Evolutionary conservation across 2,797 vertebrate species (phyloP).

Genomic region (Myotis pilosus): DNA sequence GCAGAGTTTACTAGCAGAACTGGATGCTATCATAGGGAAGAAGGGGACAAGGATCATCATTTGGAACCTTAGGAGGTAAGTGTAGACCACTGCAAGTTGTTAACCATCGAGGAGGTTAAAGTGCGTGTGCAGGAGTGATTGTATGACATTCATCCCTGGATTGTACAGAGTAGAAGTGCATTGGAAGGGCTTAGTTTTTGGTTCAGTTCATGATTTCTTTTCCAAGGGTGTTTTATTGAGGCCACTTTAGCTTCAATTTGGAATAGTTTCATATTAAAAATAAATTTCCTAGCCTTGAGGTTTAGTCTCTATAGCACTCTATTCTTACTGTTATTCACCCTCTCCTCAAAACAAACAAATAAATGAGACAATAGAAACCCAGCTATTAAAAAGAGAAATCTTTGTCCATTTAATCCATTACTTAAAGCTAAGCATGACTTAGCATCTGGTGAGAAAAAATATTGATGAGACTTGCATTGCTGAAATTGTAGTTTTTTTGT

Average conservation of each 20-base stretch:
- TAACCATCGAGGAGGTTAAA: not conserved
- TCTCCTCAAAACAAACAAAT: not conserved
- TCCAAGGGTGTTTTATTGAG: not conserved
- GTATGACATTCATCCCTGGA: not conserved
- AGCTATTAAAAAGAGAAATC: not conserved
- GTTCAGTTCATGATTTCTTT: not conserved
- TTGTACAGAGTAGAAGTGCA: not conserved
- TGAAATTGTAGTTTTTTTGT: not conserved
- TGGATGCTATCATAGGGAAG: slow-evolving; percentile 85
- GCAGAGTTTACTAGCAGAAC: slow-evolving; percentile 87
- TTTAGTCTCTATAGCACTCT: not conserved
- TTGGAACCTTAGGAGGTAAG: slow-evolving; percentile 94
- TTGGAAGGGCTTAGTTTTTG: not conserved
- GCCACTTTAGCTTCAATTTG: not conserved
- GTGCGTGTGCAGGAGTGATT: not conserved
- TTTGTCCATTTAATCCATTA: not conserved
- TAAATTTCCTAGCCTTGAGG: not conserved
- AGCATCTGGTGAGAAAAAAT: not conserved
- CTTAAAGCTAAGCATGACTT: not conserved
- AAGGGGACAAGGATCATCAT: slow-evolving; percentile 96
- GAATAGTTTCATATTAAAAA: slow-evolving; percentile 8
- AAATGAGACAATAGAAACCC: not conserved
- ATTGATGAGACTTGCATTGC: not conserved
- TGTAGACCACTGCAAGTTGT: not conserved
- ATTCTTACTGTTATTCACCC: not conserved